Percentiles rank a stretch among this genome's conserved stretches.
Conservation (phyloP, 92 coral and sea anemone species). For the Epizoanthus ramosus region DNA sequence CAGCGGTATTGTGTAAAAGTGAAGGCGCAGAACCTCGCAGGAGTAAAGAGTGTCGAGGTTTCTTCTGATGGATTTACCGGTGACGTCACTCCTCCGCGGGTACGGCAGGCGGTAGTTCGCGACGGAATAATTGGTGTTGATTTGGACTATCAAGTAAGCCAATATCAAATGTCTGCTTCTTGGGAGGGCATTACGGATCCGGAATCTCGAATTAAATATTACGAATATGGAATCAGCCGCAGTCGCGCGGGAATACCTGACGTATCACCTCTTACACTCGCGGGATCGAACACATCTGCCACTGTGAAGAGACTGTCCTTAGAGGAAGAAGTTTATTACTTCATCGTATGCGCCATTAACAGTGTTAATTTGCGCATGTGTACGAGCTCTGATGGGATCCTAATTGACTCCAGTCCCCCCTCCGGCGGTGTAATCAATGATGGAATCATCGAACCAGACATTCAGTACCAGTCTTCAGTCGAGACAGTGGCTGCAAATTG, state of each 20-base stretch:
- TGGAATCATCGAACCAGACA: constrained; percentile 88
- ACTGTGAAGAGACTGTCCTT: constrained; percentile 64
- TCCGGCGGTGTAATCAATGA: constrained; percentile 85
- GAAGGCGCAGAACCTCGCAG: constrained; percentile 90
- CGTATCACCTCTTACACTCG: constrained; percentile 52
- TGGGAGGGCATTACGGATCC: constrained; percentile 84
- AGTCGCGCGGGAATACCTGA: constrained; percentile 70
- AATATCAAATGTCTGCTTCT: constrained; percentile 73
- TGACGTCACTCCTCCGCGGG: constrained; percentile 78
- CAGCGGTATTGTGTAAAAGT: no score
- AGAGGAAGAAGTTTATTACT: constrained; percentile 81
- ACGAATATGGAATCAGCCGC: constrained; percentile 83
- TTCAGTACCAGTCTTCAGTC: constrained; percentile 78
- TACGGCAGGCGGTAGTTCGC: constrained; percentile 66
- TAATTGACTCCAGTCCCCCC: constrained; percentile 75
- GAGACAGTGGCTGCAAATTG: constrained; percentile 83
- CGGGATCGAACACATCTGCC: constrained; percentile 64
- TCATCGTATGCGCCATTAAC: constrained; percentile 85
- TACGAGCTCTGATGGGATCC: constrained; percentile 85
- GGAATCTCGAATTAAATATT: constrained; percentile 77
- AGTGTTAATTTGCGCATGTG: constrained; percentile 73
- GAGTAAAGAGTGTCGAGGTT: constrained; percentile 67
- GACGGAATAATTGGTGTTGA: constrained; percentile 81
- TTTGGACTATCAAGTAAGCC: constrained; percentile 76
- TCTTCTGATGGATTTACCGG: constrained; percentile 85